Conservation (phyloP, 1,140 invertebrate genomes). For the fruit fly (Drosophila melanogaster) region Release_6_plus_ISO1_MT NT_033779.5:13838501-13839000, state of each 20-base stretch:
- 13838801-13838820: slow-evolving; percentile 25
- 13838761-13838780: slow-evolving; percentile 3
- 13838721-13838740: slow-evolving; percentile 39
- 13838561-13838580: slow-evolving; percentile 4
- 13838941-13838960: slow-evolving; percentile 70
- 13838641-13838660: slow-evolving; percentile 17
- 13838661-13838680: slow-evolving; percentile 6
- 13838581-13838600: slow-evolving; percentile 31
- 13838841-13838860: slow-evolving; percentile 43
- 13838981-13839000: slow-evolving; percentile 70
- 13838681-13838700: slow-evolving; percentile 56
- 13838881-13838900: slow-evolving; percentile 8
- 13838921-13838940: slow-evolving; percentile 51
- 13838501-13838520: not conserved
- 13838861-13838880: slow-evolving; percentile 36
- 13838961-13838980: slow-evolving; percentile 48
- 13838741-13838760: slow-evolving; percentile 3
- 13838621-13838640: slow-evolving; percentile 13
- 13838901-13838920: slow-evolving; percentile 32
- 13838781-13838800: slow-evolving; percentile 17
- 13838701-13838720: slow-evolving; percentile 60
- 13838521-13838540: slow-evolving; percentile 4
- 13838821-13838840: slow-evolving; percentile 24
- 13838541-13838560: slow-evolving; percentile 11
- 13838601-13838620: slow-evolving; percentile 33